phyloP scores from a whole-genome alignment of 23 tunicate species.

The Halocynthia aurantium region DNA sequence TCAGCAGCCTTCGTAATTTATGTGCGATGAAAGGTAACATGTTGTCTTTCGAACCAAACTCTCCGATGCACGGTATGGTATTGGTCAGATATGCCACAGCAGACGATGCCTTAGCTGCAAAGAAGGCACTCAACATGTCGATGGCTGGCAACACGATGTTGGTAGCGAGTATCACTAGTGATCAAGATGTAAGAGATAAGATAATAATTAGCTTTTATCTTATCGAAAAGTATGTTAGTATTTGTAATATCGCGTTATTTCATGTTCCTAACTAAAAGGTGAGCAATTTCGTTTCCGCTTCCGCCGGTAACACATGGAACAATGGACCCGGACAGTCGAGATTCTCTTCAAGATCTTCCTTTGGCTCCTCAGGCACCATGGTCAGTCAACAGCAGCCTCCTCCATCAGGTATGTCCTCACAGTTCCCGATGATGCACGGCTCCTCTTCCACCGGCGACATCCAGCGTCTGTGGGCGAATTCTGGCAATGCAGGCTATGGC shows the following conservation, averaged over 20 bases:
- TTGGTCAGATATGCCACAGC: constrained; percentile 55
- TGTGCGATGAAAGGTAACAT: constrained; percentile 66
- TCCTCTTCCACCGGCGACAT: constrained; percentile 40
- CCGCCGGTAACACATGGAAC: constrained; percentile 17
- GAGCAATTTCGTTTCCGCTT: constrained; percentile 6
- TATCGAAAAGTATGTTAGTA: too few relatives aligned
- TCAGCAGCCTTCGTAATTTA: constrained; percentile 34
- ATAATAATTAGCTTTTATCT: not conserved
- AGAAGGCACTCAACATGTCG: constrained; percentile 63
- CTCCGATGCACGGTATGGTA: constrained; percentile 68
- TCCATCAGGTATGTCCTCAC: not conserved
- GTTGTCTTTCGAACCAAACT: constrained; percentile 51
- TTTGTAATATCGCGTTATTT: not conserved
- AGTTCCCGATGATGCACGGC: constrained; percentile 13
- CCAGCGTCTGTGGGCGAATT: constrained; percentile 30
- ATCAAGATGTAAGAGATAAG: constrained; percentile 53
- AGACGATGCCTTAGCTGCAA: constrained; percentile 64
- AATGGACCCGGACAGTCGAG: constrained; percentile 1
- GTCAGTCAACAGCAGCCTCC: constrained; percentile 7
- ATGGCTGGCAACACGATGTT: constrained; percentile 75
- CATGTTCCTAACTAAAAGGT: not conserved
- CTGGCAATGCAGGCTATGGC: constrained; percentile 7
- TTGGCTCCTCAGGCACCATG: constrained; percentile 14
- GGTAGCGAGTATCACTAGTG: constrained; percentile 70
- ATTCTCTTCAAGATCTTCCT: constrained; percentile 4